phyloP scores from a whole-genome alignment of 2,888 invertebrate genomes.

The Ryuthela nishihirai region DNA sequence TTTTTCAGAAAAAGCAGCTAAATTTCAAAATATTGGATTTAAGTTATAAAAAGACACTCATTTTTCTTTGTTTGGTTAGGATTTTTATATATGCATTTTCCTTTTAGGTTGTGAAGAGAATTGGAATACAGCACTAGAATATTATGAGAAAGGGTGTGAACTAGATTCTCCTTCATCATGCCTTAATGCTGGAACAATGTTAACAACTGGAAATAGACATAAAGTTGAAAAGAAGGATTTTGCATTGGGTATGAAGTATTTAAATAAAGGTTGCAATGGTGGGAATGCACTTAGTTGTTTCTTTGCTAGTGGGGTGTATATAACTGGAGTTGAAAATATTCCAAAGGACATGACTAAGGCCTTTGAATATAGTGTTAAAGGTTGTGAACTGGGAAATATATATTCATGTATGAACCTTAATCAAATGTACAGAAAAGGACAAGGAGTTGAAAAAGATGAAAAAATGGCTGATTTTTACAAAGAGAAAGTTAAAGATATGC shows the following conservation, averaged over 20 bases:
- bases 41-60: neutral
- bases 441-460: conserved; percentile 70
- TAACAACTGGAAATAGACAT: conserved; percentile 55
- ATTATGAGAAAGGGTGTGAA: conserved; percentile 75
- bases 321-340: conserved; percentile 55
- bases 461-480: conserved; percentile 69
- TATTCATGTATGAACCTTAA: conserved; percentile 87
- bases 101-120: conserved; percentile 55
- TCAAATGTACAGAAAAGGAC: conserved; percentile 78
- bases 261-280: conserved; percentile 52
- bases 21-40: neutral
- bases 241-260: conserved; percentile 53
- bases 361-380: conserved; percentile 69
- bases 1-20: no score
- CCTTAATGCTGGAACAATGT: conserved; percentile 67
- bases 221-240: conserved; percentile 40
- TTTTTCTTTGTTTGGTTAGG: neutral
- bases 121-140: conserved; percentile 61
- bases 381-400: conserved; percentile 78
- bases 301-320: conserved; percentile 71
- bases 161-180: conserved; percentile 67
- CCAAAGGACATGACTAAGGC: conserved; percentile 68
- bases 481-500: conserved; percentile 65
- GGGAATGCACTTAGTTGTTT: conserved; percentile 70
- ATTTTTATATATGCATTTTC: neutral